Base-by-base conservation (phyloP, 2,113 vertebrate genomes). In the Apaloderma vittatum region DNA sequence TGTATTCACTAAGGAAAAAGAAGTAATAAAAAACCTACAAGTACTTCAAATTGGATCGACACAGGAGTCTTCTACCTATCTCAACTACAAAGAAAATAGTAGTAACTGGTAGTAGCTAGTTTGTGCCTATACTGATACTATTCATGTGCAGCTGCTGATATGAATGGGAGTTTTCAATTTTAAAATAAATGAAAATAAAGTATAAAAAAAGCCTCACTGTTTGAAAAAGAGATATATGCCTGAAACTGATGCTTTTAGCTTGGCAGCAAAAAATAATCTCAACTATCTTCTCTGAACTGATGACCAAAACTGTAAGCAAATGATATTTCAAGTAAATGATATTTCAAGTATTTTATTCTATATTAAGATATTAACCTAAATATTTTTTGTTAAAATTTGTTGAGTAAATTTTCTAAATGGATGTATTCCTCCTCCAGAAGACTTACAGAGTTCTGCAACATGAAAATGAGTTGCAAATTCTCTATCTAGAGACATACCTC, bases 81-180 rank as follows among this genome's bases (percentile, higher is more conserved):
- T 79, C 79, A 72, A 58, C 26, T 63, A 61, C 86, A 92, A 79
- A 74, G 8, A 75, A 85, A 94, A 68, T 21, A 67, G 17, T 13
- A 34, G 66, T 24, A 48, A 62, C 65, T 82, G 58, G 11, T 7
- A 77, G 15, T 37, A 37, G 21, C 51, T 86, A 86, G 26, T 1
- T 30, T 48, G 12, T 68, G 17, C 40, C 45, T 75, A 4, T 63
- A 71, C 19, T 36, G 48, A 55, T 63, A 13, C 3, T 75, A 12
- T 63, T 78, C 34, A 68, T 6, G 15, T 65, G 26, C 43, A 75
- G 26, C 32, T 75, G 37, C 24, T 59, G 6, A 34, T 63, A 32
- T 18, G 36, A 92, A 75, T 37, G 20, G 17, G 24, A 82, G 8
- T 43, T 92, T 77, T 71, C 30, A 66, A 16, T 67, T 75, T 88